Evolutionary conservation across 2,113 vertebrate genomes (phyloP), one percentile per base, ranked within the genome.

Genomic region (Eulemur macaco): DNA sequence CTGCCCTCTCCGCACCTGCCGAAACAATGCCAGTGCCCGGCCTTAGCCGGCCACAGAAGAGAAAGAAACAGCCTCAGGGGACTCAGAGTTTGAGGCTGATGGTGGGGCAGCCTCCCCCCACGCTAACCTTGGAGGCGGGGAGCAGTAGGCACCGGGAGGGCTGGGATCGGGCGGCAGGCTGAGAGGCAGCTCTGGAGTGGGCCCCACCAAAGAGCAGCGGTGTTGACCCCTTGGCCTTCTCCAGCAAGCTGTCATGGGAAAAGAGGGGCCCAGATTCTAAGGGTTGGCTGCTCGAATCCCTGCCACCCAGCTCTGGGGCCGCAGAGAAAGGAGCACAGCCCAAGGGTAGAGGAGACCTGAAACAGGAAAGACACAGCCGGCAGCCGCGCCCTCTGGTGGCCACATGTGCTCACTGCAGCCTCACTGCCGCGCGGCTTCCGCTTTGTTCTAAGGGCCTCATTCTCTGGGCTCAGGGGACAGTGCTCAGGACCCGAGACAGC

Each of bases 361-460:
- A 83, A 37, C 8, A 15, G 60, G 5, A 27, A 21, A 56, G 54
- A 56, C 54, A 60, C 34, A 64, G 78, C 78, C 9, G 56, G 74
- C 95, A 39, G 68, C 39, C 31, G 39, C 4, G 74, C 97, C 97
- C 96, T 85, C 97, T 97, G 83, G 93, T 12, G 97, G 96, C 47
- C 39, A 37, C 29, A 14, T 25, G 31, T 31, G 8, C 60, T 95
- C 69, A 68, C 74, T 95, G 86, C 89, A 91, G 91, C 78, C 89
- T 81, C 52, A 15, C 1, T 37, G 58, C 50, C 12, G 47, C 12
- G 29, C 6, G 42, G 87, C 58, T 78, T 27, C 1, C 14, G 31
- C 78, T 76, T 58, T 58, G 76, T 60, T 42, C 39, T 6, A 39
- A 89, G 76, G 17, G 10, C 23, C 34, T 13, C 3, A 0, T 39